These are phyloP conservation scores for Yasuhikotakia modesta DNA, from an alignment of 2,797 vertebrate genomes.

Conservation along the genomic window DNA sequence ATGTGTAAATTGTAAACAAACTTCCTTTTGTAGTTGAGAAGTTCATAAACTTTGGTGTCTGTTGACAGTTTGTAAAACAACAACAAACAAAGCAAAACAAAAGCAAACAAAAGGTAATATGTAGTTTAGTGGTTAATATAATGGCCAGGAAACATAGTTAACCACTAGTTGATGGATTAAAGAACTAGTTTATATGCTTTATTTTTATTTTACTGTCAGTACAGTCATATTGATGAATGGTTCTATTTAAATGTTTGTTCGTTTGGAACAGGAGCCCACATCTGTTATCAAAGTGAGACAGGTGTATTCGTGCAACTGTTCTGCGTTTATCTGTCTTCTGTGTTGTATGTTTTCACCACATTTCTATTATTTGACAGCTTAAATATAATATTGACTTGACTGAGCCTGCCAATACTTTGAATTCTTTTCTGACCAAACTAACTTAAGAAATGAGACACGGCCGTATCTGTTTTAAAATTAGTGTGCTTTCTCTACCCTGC, in stretches of 20 bases:
- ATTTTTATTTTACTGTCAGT: neutral
- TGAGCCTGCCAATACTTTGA: neutral
- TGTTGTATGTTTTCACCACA: neutral
- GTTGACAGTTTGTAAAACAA: no score
- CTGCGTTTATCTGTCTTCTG: neutral
- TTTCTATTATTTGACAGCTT: neutral
- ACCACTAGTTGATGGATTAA: no score
- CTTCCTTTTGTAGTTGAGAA: conserved; percentile 26
- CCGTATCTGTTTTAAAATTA: neutral
- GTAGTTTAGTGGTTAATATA: neutral
- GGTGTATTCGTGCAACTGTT: neutral
- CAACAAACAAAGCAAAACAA: neutral
- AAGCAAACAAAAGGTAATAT: neutral
- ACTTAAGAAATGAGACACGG: neutral
- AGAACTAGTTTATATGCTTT: neutral
- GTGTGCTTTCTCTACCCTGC: neutral
- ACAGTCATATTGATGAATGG: neutral
- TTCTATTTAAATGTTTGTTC: no score
- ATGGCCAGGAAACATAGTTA: conserved; percentile 50
- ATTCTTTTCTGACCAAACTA: neutral
- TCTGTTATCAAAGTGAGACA: no score
- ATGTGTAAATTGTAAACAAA: no score
- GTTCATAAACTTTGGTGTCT: neutral
- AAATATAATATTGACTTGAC: neutral
- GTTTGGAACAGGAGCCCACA: no score